Percentiles rank a stretch among this genome's conserved stretches.
Evolutionary conservation across 2,888 invertebrate species (phyloP).

Genomic region (Microctonus aethiopoides): DNA sequence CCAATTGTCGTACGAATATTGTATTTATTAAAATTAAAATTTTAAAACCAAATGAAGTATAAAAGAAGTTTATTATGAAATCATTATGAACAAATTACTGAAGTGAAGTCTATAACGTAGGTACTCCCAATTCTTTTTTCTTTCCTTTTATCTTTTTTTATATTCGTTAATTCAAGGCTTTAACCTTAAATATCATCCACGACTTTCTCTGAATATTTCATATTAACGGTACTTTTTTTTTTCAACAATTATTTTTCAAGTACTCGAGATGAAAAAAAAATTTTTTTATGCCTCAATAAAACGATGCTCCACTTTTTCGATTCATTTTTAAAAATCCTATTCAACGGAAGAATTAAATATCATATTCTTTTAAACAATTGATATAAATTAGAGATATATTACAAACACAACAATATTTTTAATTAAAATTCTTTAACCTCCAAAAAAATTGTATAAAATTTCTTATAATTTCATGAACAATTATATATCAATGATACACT

Average conservation of each 20-base stretch:
- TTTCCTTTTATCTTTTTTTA: no score
- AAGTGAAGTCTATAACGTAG: not conserved
- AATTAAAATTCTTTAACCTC: no score
- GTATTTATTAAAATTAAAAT: constrained; percentile 64
- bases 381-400: no score
- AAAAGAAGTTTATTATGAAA: not conserved
- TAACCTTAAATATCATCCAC: not conserved
- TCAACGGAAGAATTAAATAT: constrained; percentile 33
- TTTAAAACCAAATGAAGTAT: not conserved
- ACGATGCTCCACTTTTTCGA: not conserved
- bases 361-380: no score
- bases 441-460: no score
- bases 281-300: constrained; percentile 43
- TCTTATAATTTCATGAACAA: no score
- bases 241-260: not conserved
- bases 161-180: constrained; percentile 33
- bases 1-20: constrained; percentile 48
- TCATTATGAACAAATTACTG: not conserved
- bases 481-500: no score
- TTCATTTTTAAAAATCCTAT: not conserved
- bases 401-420: no score
- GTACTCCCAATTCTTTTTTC: not conserved
- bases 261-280: not conserved
- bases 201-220: not conserved
- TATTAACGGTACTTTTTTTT: no score